Evolutionary conservation across 1,140 invertebrate genomes (phyloP), one percentile per base, ranked within the genome.

Genomic region (Diabrotica virgifera): DNA sequence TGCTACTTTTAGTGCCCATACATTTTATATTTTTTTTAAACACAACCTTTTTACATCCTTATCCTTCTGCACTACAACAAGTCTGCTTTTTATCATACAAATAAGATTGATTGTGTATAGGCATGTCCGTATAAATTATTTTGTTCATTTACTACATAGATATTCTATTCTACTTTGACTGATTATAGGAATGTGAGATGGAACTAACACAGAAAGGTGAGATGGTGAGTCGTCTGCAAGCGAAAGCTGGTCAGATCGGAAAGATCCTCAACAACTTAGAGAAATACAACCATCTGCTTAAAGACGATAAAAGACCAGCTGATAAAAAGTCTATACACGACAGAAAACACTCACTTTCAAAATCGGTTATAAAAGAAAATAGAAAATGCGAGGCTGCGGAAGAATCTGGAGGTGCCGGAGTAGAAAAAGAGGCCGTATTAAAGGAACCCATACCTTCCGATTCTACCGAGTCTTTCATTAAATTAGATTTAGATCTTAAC

Each of bases 171-270:
- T 5, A 36, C 51, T 35, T 60, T 55, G 60, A 58, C 13, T 67
- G 59, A 67, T 75, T 75, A 75, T 86, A 95, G 93, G 93, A 95
- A 85, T 95, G 92, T 85, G 93, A 95, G 84, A 85, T 88, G 82
- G 93, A 95, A 82, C 85, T 95, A 78, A 93, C 91, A 68, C 91
- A 95, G 83, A 94, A 94, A 80, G 92, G 92, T 71, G 90, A 93
- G 82, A 89, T 94, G 87, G 92, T 95, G 70, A 91, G 90, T 80
- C 89, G 92, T 66, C 88, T 95, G 69, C 92, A 95, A 80, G 89
- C 87, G 70, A 95, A 94, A 84, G 93, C 92, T 70, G 89, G 89
- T 80, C 91, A 94, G 81, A 95, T 95, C 79, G 92, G 92, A 80
- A 90, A 92, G 82, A 90, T 95, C 77, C 85, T 95, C 72, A 89